Percentiles rank a stretch among this genome's conserved stretches.
Conservation (phyloP, 2,888 invertebrate species). For the Polyommatus icarus region DNA sequence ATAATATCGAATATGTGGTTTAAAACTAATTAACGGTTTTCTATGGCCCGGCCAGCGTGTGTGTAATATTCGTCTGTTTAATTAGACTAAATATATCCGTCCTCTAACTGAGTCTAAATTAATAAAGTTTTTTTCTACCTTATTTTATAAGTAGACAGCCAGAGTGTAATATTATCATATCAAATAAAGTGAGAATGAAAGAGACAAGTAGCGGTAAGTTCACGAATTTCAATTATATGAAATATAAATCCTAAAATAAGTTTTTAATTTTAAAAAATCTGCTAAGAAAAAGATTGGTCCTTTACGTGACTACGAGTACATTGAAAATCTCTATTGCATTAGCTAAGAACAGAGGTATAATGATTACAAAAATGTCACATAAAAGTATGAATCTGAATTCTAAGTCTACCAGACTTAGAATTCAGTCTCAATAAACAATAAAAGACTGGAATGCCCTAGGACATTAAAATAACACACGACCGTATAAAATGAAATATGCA, state of each 20-base stretch:
- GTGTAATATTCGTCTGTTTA: neutral
- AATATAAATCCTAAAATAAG: too few species aligned
- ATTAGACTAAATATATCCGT: too few species aligned
- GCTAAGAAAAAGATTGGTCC: too few species aligned
- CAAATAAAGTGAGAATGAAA: too few species aligned
- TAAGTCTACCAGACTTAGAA: neutral
- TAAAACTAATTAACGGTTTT: neutral
- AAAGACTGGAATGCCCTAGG: constrained; percentile 7
- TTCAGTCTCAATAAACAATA: neutral
- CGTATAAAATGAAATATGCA: constrained; percentile 25
- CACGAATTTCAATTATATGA: too few species aligned
- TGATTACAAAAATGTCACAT: neutral
- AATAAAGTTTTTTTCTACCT: neutral
- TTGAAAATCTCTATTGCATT: neutral
- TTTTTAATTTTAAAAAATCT: too few species aligned
- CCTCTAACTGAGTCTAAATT: neutral
- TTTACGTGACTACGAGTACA: neutral
- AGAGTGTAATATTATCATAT: too few species aligned
- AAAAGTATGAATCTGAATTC: neutral
- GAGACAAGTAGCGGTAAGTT: too few species aligned
- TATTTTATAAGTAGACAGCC: too few species aligned
- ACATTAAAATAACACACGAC: constrained; percentile 23
- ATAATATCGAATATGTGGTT: neutral
- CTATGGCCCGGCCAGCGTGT: neutral
- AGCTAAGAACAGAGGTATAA: too few species aligned